Conservation (phyloP, 2,888 invertebrate species). For the Halictus quadricinctus region DNA sequence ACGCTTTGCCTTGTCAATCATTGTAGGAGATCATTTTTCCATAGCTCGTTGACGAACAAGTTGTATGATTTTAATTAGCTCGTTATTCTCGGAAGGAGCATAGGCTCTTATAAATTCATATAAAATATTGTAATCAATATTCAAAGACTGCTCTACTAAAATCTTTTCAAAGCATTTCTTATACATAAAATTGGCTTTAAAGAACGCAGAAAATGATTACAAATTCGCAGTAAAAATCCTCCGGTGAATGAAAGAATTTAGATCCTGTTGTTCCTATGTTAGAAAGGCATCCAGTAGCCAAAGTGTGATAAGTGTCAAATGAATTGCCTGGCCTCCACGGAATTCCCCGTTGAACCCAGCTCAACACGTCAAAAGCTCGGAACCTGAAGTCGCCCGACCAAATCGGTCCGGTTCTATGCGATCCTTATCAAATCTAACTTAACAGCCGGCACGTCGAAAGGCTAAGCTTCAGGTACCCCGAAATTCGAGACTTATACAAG, state of each 20-base stretch:
- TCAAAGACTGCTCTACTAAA: no score
- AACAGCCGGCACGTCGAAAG: not conserved
- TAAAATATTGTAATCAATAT: no score
- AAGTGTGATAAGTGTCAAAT: not conserved
- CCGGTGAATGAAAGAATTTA: no score
- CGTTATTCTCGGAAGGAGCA: no score
- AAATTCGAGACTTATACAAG: not conserved
- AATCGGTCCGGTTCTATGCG: not conserved
- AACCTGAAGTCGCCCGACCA: not conserved
- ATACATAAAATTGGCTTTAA: no score
- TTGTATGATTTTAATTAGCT: no score
- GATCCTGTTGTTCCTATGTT: not conserved
- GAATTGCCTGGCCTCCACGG: not conserved
- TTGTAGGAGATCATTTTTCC: not conserved
- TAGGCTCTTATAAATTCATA: no score
- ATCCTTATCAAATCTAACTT: slow-evolving; percentile 6
- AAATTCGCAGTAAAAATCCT: no score
- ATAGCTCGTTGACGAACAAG: no score
- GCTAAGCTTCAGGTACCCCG: not conserved
- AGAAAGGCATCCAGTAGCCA: not conserved
- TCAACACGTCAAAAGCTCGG: not conserved
- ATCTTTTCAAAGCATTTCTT: no score
- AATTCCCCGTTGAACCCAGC: not conserved
- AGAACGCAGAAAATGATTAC: no score
- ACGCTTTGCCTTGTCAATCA: not conserved